Conservation (phyloP, 2,113 vertebrate species). For the Hippocampus zosterae region DNA sequence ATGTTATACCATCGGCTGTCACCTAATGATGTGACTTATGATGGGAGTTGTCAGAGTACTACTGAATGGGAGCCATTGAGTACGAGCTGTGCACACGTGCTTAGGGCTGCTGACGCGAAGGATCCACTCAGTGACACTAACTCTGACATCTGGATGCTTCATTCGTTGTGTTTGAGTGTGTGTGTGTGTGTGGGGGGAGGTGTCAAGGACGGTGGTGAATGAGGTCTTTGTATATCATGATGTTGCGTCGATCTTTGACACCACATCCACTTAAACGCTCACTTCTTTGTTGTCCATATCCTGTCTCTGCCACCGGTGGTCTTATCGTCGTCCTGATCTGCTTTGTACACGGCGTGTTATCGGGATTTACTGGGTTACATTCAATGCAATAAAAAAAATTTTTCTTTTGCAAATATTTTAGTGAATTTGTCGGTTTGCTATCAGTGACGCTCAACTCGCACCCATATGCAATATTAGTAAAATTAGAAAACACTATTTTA, state of each 20-base stretch:
- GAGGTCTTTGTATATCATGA: slow-evolving; percentile 57
- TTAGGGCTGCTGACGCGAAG: slow-evolving; percentile 52
- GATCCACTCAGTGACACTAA: slow-evolving; percentile 54
- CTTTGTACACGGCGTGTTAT: not conserved
- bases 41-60: slow-evolving; percentile 29
- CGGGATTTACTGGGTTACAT: not conserved
- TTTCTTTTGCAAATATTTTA: not conserved
- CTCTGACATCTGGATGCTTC: slow-evolving; percentile 38
- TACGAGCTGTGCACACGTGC: slow-evolving; percentile 34
- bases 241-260: slow-evolving; percentile 57
- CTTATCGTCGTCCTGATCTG: slow-evolving; percentile 25
- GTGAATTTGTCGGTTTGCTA: not conserved
- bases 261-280: slow-evolving; percentile 6
- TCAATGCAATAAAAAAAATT: not conserved
- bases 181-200: slow-evolving; percentile 16
- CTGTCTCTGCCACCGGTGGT: slow-evolving; percentile 44
- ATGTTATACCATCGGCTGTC: slow-evolving; percentile 52
- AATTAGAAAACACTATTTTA: not conserved
- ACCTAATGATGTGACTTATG: slow-evolving; percentile 42
- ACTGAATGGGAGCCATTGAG: slow-evolving; percentile 51
- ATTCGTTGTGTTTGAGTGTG: slow-evolving; percentile 14
- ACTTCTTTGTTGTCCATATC: slow-evolving; percentile 40
- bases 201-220: slow-evolving; percentile 35
- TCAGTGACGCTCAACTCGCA: not conserved
- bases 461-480: not conserved